These are phyloP conservation scores for Dioctria rufipes DNA, from an alignment of 2,888 invertebrate genomes.

Conservation along the genomic window DNA sequence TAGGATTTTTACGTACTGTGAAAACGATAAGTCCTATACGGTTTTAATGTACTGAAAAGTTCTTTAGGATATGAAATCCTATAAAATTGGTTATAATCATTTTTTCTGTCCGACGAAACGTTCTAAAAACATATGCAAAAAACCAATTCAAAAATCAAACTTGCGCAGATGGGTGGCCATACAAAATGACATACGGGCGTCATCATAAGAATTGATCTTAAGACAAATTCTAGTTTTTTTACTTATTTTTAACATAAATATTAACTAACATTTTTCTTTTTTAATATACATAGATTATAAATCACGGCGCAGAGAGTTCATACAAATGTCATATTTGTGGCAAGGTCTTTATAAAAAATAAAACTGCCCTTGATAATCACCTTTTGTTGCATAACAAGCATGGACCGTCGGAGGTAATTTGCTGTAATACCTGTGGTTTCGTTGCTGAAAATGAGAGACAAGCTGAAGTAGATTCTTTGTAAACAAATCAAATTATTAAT, in stretches of 20 bases:
- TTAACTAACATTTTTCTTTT: neutral
- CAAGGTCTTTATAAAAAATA: constrained; percentile 12
- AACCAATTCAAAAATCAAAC: too few species aligned
- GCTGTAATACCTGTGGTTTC: constrained; percentile 65
- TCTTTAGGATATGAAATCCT: too few species aligned
- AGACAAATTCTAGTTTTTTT: neutral
- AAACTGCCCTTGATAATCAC: constrained; percentile 64
- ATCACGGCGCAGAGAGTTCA: constrained; percentile 49
- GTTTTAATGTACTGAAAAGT: too few species aligned
- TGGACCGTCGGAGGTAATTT: constrained; percentile 53
- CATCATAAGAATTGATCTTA: neutral
- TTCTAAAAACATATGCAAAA: too few species aligned
- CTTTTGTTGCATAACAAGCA: constrained; percentile 60
- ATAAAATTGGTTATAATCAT: too few species aligned
- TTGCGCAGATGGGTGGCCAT: too few species aligned
- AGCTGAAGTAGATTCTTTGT: constrained; percentile 60
- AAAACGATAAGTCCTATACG: too few species aligned
- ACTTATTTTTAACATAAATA: neutral
- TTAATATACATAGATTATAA: neutral
- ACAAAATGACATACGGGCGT: too few species aligned
- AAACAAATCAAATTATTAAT: neutral
- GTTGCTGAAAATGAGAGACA: constrained; percentile 62
- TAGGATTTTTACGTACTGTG: too few species aligned
- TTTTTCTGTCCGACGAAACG: too few species aligned
- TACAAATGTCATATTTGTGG: constrained; percentile 64